These are phyloP conservation scores for Megalopta genalis DNA, from an alignment of 1,140 invertebrate species.

Conservation along the genomic window DNA sequence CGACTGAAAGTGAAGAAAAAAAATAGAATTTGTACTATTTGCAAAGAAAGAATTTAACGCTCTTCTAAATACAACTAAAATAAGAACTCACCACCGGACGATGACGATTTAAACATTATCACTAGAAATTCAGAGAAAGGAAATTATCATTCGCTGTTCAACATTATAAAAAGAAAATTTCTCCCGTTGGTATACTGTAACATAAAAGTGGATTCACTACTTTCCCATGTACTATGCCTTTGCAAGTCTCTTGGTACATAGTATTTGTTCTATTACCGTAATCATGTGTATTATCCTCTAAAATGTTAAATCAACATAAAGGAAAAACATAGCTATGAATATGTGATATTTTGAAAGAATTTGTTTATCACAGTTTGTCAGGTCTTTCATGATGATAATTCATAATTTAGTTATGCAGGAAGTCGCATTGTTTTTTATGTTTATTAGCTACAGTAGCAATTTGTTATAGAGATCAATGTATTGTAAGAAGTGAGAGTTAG, in stretches of 20 bases:
- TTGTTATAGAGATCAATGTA: conserved; percentile 29
- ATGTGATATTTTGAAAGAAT: conserved; percentile 41
- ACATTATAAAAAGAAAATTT: conserved; percentile 7
- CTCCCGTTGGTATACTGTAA: conserved; percentile 14
- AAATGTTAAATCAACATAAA: conserved; percentile 8
- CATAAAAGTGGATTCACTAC: conserved; percentile 28
- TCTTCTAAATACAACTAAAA: conserved; percentile 29
- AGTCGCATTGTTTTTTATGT: conserved; percentile 35
- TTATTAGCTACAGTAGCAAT: conserved; percentile 34
- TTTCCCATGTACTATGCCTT: conserved; percentile 36
- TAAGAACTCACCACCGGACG: not conserved
- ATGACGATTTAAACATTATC: conserved; percentile 21
- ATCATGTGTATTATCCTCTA: conserved; percentile 17
- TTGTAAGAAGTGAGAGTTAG: conserved; percentile 48
- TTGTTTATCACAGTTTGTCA: conserved; percentile 30
- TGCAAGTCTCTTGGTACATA: conserved; percentile 16
- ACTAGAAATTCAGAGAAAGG: not conserved
- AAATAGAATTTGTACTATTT: conserved; percentile 46
- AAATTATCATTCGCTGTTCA: conserved; percentile 31
- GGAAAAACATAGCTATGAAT: conserved; percentile 35
- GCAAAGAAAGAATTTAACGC: conserved; percentile 20
- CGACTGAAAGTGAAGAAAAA: conserved; percentile 36
- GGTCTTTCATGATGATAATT: conserved; percentile 29
- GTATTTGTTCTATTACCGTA: conserved; percentile 16
- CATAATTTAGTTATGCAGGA: conserved; percentile 45